A percentile compares a stretch with the other conserved stretches of the same genome.
These are phyloP conservation scores for Eilema depressum DNA, from an alignment of 2,888 invertebrate species.

Conservation along the genomic window DNA sequence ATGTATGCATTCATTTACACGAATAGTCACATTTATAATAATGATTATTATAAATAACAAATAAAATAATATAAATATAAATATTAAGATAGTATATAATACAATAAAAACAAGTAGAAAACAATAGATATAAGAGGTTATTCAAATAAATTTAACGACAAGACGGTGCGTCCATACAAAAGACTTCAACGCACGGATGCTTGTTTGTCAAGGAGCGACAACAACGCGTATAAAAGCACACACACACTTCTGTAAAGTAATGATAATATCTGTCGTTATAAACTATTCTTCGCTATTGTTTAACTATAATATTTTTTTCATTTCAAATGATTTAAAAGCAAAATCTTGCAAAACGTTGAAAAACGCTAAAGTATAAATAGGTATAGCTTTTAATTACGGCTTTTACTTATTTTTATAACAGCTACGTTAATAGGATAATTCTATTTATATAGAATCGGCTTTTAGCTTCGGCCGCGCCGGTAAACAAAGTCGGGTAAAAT, in stretches of 20 bases:
- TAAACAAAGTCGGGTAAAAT: no score
- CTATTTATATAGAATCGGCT: no score
- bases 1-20: neutral
- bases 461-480: no score
- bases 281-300: neutral
- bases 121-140: neutral
- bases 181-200: constrained; percentile 73
- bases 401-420: neutral
- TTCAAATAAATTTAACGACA: constrained; percentile 9
- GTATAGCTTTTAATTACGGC: neutral
- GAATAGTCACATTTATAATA: neutral
- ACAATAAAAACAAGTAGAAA: neutral
- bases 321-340: neutral
- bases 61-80: neutral
- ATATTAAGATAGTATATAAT: neutral
- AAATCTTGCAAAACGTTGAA: neutral
- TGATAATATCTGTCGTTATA: neutral
- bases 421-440: neutral
- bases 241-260: neutral
- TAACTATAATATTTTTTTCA: neutral
- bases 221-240: neutral
- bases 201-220: neutral
- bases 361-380: neutral
- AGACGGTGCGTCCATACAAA: constrained; percentile 62
- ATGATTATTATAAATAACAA: neutral